Percentiles rank a stretch among this genome's conserved stretches.
Evolutionary conservation across 2,113 vertebrate species (phyloP).

Genomic region (Phaethon lepturus): DNA sequence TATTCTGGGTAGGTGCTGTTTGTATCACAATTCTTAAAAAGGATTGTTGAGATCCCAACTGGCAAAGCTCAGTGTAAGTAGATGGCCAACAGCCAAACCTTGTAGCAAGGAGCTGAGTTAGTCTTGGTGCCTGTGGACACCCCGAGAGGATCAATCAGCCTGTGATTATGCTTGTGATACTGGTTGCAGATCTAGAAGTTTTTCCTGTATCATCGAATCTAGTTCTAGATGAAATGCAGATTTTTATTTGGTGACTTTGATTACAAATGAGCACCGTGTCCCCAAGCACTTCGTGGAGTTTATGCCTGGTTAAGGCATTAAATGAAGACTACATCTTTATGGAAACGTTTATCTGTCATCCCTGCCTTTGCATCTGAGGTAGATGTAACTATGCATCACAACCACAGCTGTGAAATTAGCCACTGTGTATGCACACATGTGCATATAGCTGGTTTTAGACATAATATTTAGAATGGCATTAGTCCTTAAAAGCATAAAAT

Average conservation of each 20-base stretch:
- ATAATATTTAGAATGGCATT: background rate
- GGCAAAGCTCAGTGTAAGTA: background rate
- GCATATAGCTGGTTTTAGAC: background rate
- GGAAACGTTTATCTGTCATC: background rate
- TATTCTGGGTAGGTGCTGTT: background rate
- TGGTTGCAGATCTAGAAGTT: background rate
- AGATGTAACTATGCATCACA: background rate
- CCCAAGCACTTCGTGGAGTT: background rate
- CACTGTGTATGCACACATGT: background rate
- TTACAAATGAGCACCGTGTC: background rate
- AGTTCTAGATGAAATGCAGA: background rate
- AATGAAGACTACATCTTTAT: background rate
- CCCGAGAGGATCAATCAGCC: background rate
- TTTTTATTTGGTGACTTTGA: background rate
- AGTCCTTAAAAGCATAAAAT: background rate
- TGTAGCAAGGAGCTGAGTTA: background rate
- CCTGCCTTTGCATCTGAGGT: background rate
- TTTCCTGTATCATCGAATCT: background rate
- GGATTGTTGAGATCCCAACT: background rate
- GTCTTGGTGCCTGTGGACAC: background rate
- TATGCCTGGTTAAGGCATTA: background rate
- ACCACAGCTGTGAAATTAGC: background rate
- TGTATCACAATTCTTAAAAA: background rate
- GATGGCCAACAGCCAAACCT: background rate
- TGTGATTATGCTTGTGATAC: background rate